Evolutionary conservation across 2,797 vertebrate genomes (phyloP).

Genomic region (Iguana delicatissima): DNA sequence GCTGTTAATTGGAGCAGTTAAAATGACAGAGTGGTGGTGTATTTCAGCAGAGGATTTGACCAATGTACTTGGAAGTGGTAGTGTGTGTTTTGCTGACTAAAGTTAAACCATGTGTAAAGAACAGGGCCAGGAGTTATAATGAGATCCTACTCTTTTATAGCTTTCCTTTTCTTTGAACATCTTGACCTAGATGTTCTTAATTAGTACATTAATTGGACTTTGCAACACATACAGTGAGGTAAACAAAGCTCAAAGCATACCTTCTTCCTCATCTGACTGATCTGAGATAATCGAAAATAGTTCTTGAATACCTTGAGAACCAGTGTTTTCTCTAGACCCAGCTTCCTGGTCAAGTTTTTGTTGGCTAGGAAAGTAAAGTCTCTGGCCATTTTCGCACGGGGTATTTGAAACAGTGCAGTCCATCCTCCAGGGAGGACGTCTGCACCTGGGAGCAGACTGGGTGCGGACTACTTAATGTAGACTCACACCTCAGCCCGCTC

Average conservation of each 20-base stretch:
- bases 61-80: neutral
- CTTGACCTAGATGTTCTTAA: neutral
- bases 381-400: no score
- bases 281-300: neutral
- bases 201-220: neutral
- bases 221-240: neutral
- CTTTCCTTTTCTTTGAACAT: neutral
- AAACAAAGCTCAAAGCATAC: neutral
- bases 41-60: neutral
- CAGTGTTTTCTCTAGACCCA: neutral
- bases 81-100: neutral
- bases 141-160: neutral
- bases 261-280: neutral
- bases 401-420: no score
- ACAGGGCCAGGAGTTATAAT: neutral
- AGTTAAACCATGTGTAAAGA: slow-evolving; percentile 12
- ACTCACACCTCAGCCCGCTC: no score
- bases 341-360: no score
- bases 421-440: no score
- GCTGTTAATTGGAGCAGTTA: slow-evolving; percentile 35
- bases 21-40: neutral
- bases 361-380: neutral
- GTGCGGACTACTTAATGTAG: no score
- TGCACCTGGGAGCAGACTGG: no score
- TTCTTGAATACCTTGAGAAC: neutral